phyloP scores from a whole-genome alignment of 2,888 invertebrate species.

The Drosophila borborema region DNA sequence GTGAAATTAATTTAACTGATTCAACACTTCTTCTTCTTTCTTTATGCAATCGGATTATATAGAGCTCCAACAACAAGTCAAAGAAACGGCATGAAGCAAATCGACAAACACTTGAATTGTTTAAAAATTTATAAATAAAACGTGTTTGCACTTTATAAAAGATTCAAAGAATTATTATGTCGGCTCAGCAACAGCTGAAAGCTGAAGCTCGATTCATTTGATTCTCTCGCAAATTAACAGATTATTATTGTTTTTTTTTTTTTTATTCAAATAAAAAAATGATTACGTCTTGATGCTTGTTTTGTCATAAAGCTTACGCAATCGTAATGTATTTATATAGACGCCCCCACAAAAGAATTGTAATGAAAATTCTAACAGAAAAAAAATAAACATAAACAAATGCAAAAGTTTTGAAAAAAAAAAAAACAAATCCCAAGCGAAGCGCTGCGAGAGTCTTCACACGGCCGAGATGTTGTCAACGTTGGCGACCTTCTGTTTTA shows the following conservation, averaged over 20 bases:
- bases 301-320: conserved; percentile 40
- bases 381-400: conserved; percentile 11
- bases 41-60: neutral
- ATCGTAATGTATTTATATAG: conserved; percentile 35
- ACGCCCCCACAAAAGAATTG: conserved; percentile 52
- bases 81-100: neutral
- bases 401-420: conserved; percentile 1
- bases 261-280: conserved; percentile 6
- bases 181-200: neutral
- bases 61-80: neutral
- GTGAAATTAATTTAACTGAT: neutral
- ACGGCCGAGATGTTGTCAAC: conserved; percentile 60
- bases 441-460: conserved; percentile 47
- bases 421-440: conserved; percentile 30
- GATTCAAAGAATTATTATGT: neutral
- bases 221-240: neutral
- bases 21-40: neutral
- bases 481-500: conserved; percentile 62
- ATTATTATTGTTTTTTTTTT: conserved; percentile 15
- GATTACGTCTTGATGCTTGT: conserved; percentile 22
- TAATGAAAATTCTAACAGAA: conserved; percentile 10
- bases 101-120: neutral
- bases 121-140: neutral
- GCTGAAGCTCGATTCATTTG: neutral
- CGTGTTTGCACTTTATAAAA: neutral